phyloP scores from a whole-genome alignment of 2,113 vertebrate genomes.

The Myotis lucifugus region DNA sequence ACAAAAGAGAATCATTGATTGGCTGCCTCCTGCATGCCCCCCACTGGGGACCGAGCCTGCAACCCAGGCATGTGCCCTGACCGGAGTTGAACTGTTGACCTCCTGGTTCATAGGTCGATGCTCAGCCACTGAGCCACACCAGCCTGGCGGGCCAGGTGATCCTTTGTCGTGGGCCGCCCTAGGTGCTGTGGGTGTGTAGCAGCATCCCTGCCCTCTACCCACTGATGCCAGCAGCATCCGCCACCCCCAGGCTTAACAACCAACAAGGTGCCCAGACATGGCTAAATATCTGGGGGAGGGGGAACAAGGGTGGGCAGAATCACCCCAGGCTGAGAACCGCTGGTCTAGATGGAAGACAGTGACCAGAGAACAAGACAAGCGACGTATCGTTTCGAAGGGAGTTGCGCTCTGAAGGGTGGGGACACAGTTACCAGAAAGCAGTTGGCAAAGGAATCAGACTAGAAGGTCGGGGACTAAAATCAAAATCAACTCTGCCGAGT shows the following conservation, averaged over 20 bases:
- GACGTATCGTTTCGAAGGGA: background rate
- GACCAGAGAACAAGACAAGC: background rate
- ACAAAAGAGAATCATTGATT: no score
- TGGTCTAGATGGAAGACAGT: background rate
- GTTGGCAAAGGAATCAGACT: background rate
- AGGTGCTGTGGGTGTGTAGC: fast-evolving
- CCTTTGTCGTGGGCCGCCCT: background rate
- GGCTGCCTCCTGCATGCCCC: no score
- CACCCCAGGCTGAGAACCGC: fast-evolving
- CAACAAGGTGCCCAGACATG: background rate
- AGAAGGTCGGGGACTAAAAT: background rate
- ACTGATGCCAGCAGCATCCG: background rate
- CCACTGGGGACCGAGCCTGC: no score
- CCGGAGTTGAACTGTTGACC: no score
- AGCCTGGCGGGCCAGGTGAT: no score
- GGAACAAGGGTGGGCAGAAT: background rate
- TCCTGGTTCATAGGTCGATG: no score
- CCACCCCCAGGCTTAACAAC: background rate
- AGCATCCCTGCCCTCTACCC: background rate
- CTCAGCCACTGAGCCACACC: no score
- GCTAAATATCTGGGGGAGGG: background rate
- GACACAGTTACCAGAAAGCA: background rate
- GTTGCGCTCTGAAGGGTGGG: background rate
- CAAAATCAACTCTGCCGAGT: background rate
- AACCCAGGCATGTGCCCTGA: no score